Evolutionary conservation across 2,888 invertebrate genomes (phyloP).

Genomic region (Drosophila differens): DNA sequence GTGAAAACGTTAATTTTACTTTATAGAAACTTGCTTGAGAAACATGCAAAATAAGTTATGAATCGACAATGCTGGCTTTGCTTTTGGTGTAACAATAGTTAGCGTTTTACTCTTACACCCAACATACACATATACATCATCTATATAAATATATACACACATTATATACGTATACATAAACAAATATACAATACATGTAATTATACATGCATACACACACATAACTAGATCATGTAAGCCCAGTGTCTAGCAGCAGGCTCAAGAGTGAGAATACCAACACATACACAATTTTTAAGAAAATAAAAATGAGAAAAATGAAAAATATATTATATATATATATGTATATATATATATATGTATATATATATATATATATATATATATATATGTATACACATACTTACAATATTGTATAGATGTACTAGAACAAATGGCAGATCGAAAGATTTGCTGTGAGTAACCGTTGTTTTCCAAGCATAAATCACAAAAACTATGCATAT

Average conservation of each 20-base stretch:
- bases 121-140: constrained; percentile 15
- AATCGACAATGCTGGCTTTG: constrained; percentile 63
- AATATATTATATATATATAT: constrained; percentile 10
- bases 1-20: constrained; percentile 58
- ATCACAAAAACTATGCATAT: constrained; percentile 65
- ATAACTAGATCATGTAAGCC: constrained; percentile 67
- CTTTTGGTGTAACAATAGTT: constrained; percentile 72
- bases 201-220: constrained; percentile 48
- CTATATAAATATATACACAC: constrained; percentile 28
- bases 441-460: constrained; percentile 43
- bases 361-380: background rate
- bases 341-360: background rate
- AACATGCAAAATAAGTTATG: constrained; percentile 62
- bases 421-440: constrained; percentile 26
- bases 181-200: constrained; percentile 30
- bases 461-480: constrained; percentile 72
- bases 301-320: constrained; percentile 8
- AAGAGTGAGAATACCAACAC: constrained; percentile 71
- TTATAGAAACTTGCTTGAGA: constrained; percentile 70
- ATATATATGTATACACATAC: constrained; percentile 37
- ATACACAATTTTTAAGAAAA: constrained; percentile 46
- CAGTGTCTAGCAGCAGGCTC: constrained; percentile 75
- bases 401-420: constrained; percentile 16
- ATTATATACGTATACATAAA: constrained; percentile 25
- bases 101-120: constrained; percentile 57